phyloP scores from a whole-genome alignment of 2,113 vertebrate species.

The Pelusios castaneus region DNA sequence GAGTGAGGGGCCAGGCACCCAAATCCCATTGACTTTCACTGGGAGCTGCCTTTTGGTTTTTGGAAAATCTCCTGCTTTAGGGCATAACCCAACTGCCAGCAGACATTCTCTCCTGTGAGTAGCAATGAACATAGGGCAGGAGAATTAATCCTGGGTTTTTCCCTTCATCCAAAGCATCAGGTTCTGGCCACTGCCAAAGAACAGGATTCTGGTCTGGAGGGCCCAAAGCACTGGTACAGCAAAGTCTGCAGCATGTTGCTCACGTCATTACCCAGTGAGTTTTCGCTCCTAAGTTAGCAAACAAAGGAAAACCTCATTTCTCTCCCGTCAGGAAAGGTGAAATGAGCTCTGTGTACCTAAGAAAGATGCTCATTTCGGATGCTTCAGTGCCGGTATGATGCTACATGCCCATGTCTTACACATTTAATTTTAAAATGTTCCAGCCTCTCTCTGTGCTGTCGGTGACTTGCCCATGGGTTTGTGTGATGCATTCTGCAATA shows the following conservation, averaged over 20 bases:
- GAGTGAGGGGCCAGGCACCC: too few relatives aligned
- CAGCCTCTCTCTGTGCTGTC: fast-evolving
- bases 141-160: too few relatives aligned
- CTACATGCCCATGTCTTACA: neutral
- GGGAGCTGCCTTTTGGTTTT: too few relatives aligned
- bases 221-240: neutral
- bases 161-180: neutral
- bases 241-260: fast-evolving
- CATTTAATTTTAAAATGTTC: neutral
- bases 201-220: neutral
- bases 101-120: too few relatives aligned
- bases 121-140: too few relatives aligned
- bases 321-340: neutral
- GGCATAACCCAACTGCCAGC: too few relatives aligned
- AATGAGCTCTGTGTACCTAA: neutral
- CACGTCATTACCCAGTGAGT: neutral
- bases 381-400: fast-evolving
- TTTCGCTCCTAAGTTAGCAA: neutral
- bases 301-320: neutral
- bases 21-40: too few relatives aligned
- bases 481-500: neutral
- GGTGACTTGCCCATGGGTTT: neutral
- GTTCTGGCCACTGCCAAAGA: too few relatives aligned
- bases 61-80: too few relatives aligned
- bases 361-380: neutral